Base-by-base conservation (phyloP, 2,888 invertebrate species). In the Eucriotettix oculatus region DNA sequence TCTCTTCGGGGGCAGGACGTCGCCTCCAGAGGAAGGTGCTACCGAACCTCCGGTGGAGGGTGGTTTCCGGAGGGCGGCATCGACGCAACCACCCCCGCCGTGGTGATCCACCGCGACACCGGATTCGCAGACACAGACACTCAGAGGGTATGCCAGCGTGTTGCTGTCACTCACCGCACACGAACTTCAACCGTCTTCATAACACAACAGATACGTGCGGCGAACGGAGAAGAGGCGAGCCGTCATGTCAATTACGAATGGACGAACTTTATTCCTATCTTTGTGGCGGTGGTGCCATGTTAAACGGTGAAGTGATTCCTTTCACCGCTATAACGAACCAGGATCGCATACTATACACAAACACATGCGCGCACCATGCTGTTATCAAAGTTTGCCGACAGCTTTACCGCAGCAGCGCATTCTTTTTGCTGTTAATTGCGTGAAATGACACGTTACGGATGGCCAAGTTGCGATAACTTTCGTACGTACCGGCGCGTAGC, bases 1-100 rank as follows among this genome's bases (percentile, higher is more conserved):
- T 66, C 85, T 78, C 73, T 89, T 89, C 52, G 89, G 85, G 69
- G 88, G 85, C 71, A 87, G 77, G 66, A 80, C 78, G 76, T 88
- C 87, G 69, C 80, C 74, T 72, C 73, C 72, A 61, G 41, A 17
- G 16, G 52, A 16, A 54, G 58, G 53, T 42, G 40, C 41, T 29
- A 44, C 16, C 42, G 43, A 40, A 29, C 57, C 56, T 5, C 59
- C 60, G 40, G 74, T 76, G 76, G 74, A 61, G 54, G 82, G 82
- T 77, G 80, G 78, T 77, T 79, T 75, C 75, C 81, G 78, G 76
- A 82, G 80, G 78, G 82, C 64, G 40, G 61, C 62, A 58, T 62
- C 64, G 61, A 62, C 58, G 83, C 78, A 65, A 65, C 84, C 84
- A 79, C 84, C 84, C 79, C 84, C 85, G 83, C 85, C 85, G 76